These are phyloP conservation scores for Potorous gilbertii DNA, from an alignment of 2,797 vertebrate genomes.

Conservation along the genomic window DNA sequence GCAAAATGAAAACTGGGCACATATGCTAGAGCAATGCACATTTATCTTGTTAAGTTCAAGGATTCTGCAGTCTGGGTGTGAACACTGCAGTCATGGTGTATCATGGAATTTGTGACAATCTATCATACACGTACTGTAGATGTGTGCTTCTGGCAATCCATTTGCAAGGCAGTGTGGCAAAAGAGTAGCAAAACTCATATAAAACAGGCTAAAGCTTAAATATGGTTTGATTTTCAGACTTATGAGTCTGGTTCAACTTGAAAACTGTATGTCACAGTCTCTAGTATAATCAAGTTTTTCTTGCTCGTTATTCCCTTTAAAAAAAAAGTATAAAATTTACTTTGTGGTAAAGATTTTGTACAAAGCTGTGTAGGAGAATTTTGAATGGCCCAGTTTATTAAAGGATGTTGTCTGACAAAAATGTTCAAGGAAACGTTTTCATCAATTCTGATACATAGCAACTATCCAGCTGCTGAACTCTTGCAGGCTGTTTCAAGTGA, in stretches of 20 bases:
- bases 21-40: fast-evolving
- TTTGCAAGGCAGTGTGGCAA: not conserved
- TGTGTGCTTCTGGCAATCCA: too few species aligned
- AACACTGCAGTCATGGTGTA: too few species aligned
- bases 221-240: not conserved
- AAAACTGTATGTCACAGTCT: not conserved
- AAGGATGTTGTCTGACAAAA: not conserved
- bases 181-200: not conserved
- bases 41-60: not conserved
- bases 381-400: constrained; percentile 44
- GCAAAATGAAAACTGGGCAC: not conserved
- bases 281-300: not conserved
- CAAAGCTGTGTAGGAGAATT: not conserved
- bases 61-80: not conserved
- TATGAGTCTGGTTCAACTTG: not conserved
- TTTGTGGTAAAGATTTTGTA: not conserved
- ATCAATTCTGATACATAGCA: constrained; percentile 36
- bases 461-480: constrained; percentile 43
- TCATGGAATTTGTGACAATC: not conserved
- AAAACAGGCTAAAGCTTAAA: not conserved
- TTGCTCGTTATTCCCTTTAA: not conserved
- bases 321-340: not conserved
- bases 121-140: not conserved
- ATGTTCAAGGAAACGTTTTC: not conserved
- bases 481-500: constrained; percentile 34